A percentile compares a stretch with the other conserved stretches of the same genome.
Conservation (phyloP, 1,140 invertebrate genomes). For the Drosophila trapezifrons region DNA sequence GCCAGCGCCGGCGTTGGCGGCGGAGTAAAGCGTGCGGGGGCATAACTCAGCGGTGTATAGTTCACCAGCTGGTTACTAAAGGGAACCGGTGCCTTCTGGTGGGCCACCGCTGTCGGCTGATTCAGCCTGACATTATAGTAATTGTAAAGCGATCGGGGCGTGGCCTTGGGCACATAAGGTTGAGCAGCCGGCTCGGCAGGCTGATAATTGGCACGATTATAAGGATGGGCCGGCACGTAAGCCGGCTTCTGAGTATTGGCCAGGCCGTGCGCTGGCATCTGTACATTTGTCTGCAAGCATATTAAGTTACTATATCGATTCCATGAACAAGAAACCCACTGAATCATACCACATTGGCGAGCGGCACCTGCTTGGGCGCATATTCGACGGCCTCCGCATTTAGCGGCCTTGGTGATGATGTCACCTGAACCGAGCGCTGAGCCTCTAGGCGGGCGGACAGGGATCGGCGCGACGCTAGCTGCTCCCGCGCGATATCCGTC, state of each 20-base stretch:
- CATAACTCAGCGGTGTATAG: constrained; percentile 29
- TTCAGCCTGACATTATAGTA: constrained; percentile 72
- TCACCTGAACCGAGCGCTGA: constrained; percentile 48
- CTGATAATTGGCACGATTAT: constrained; percentile 65
- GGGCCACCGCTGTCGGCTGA: constrained; percentile 32
- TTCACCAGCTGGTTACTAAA: constrained; percentile 17
- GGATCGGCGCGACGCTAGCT: constrained; percentile 62
- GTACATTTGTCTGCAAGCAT: constrained; percentile 63
- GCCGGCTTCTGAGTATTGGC: constrained; percentile 53
- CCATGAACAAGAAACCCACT: not conserved
- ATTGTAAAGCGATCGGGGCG: constrained; percentile 53
- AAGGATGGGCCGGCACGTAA: constrained; percentile 33
- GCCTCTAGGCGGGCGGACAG: constrained; percentile 69
- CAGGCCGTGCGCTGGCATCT: constrained; percentile 33
- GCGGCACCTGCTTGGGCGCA: constrained; percentile 33
- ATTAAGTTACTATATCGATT: not conserved
- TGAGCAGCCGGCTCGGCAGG: constrained; percentile 27
- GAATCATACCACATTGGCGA: constrained; percentile 63
- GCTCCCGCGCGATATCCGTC: constrained; percentile 66
- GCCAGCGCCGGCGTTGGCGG: constrained; percentile 24
- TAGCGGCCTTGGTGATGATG: constrained; percentile 31
- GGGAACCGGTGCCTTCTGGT: not conserved
- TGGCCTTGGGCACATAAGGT: constrained; percentile 57
- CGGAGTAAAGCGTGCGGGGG: constrained; percentile 52
- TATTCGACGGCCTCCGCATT: constrained; percentile 32